A percentile compares a stretch with the other conserved stretches of the same genome.
phyloP scores from a whole-genome alignment of 2,888 invertebrate genomes.

The Scaptomyza reducta region DNA sequence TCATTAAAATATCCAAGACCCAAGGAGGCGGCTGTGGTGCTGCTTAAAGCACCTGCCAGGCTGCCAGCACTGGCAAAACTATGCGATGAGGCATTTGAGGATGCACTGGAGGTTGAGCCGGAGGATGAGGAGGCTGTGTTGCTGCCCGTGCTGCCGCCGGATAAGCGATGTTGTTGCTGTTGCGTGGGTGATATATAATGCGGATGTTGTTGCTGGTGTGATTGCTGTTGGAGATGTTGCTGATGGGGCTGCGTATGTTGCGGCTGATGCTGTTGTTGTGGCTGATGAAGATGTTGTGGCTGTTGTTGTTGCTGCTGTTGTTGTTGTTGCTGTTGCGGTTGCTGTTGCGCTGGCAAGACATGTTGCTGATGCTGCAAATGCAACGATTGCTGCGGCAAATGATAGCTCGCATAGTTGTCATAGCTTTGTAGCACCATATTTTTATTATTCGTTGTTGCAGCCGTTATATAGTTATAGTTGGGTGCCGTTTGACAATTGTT shows the following conservation, averaged over 20 bases:
- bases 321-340: conserved; percentile 45
- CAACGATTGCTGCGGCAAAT: conserved; percentile 74
- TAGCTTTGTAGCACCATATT: conserved; percentile 84
- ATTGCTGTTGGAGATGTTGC: conserved; percentile 52
- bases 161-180: conserved; percentile 77
- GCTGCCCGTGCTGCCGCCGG: conserved; percentile 82
- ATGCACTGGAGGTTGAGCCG: conserved; percentile 71
- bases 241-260: conserved; percentile 55
- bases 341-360: conserved; percentile 44
- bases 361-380: conserved; percentile 66
- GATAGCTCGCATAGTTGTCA: conserved; percentile 82
- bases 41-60: conserved; percentile 69
- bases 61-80: conserved; percentile 54
- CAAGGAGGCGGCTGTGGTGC: conserved; percentile 77
- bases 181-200: conserved; percentile 63
- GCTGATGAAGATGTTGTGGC: conserved; percentile 42
- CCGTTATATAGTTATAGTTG: conserved; percentile 72
- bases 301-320: conserved; percentile 55
- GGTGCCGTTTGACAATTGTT: conserved; percentile 72
- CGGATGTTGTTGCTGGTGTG: conserved; percentile 54
- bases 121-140: conserved; percentile 66
- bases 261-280: conserved; percentile 28
- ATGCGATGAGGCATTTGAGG: conserved; percentile 68
- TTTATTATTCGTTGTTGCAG: conserved; percentile 56
- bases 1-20: conserved; percentile 82